These are phyloP conservation scores for Venustaconcha ellipsiformis DNA, from an alignment of 1,140 invertebrate genomes.

Conservation along the genomic window DNA sequence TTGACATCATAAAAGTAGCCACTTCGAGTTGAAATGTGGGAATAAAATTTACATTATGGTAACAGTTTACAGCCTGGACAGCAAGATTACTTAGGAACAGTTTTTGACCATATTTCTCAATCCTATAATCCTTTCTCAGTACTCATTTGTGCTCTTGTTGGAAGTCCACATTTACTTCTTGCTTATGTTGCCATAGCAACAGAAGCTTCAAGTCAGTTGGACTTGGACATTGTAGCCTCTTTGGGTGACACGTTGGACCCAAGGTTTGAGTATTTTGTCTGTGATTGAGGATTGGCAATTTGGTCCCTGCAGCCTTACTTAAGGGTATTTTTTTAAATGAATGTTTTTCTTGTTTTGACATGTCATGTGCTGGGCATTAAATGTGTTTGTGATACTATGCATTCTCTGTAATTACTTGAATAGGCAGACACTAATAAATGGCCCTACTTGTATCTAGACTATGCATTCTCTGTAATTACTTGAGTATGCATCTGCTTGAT, in stretches of 20 bases:
- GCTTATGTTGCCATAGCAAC: constrained; percentile 27
- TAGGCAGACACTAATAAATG: no score
- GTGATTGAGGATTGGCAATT: neutral
- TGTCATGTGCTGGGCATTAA: no score
- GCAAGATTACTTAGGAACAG: neutral
- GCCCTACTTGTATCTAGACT: no score
- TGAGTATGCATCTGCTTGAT: no score
- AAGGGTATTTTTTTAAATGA: neutral
- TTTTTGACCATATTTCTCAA: no score
- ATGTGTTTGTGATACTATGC: no score
- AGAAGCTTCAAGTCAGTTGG: constrained; percentile 13
- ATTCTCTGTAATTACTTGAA: no score
- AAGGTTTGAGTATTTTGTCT: constrained; percentile 6
- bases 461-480: no score
- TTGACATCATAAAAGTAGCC: constrained; percentile 7
- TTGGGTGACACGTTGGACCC: constrained; percentile 32
- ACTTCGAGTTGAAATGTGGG: constrained; percentile 19
- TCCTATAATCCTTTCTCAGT: no score
- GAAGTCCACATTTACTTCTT: neutral
- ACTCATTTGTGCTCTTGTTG: no score
- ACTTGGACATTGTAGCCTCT: neutral
- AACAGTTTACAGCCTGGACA: neutral
- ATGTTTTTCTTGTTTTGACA: no score
- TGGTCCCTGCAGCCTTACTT: neutral
- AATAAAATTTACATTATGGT: constrained; percentile 14